Conservation (phyloP, 92 coral and sea anemone genomes). For the Diadumene lineata region DNA sequence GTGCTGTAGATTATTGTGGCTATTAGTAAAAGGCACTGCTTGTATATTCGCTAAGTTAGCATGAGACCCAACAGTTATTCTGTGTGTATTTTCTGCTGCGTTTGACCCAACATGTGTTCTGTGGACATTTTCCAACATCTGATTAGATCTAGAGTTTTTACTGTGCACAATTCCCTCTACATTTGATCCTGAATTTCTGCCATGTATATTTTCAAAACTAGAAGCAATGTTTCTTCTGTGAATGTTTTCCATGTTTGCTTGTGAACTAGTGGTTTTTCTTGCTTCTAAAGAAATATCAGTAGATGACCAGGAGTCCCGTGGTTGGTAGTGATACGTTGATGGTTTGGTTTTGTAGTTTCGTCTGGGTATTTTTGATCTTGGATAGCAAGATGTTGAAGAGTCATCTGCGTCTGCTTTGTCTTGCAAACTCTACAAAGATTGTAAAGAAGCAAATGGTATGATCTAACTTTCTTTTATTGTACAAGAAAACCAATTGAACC, state of each 20-base stretch:
- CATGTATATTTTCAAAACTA: too few relatives aligned
- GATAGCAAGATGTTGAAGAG: slow-evolving; percentile 40
- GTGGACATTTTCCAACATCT: too few relatives aligned
- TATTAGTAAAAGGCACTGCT: slow-evolving; percentile 23
- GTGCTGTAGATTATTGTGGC: slow-evolving; percentile 1
- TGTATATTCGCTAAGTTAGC: slow-evolving; percentile 32
- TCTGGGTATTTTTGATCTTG: slow-evolving; percentile 45
- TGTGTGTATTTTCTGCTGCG: too few relatives aligned
- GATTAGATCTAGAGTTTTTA: too few relatives aligned
- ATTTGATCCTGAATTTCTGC: too few relatives aligned
- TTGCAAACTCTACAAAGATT: slow-evolving; percentile 42
- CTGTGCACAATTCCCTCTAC: too few relatives aligned
- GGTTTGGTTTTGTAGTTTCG: slow-evolving; percentile 65
- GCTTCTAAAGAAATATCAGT: slow-evolving; percentile 67
- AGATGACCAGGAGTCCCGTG: slow-evolving; percentile 73
- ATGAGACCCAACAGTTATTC: slow-evolving; percentile 25
- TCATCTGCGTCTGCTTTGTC: slow-evolving; percentile 36
- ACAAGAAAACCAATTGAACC: too few relatives aligned
- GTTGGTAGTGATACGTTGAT: slow-evolving; percentile 57
- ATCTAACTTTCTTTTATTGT: too few relatives aligned
- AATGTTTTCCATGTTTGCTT: slow-evolving; percentile 24
- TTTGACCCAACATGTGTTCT: too few relatives aligned
- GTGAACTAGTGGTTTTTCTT: slow-evolving; percentile 30
- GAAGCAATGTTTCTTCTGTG: too few relatives aligned
- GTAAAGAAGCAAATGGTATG: background rate